These are phyloP conservation scores for Drosophila tropicalis DNA, from an alignment of 1,140 invertebrate genomes.

Conservation along the genomic window DNA sequence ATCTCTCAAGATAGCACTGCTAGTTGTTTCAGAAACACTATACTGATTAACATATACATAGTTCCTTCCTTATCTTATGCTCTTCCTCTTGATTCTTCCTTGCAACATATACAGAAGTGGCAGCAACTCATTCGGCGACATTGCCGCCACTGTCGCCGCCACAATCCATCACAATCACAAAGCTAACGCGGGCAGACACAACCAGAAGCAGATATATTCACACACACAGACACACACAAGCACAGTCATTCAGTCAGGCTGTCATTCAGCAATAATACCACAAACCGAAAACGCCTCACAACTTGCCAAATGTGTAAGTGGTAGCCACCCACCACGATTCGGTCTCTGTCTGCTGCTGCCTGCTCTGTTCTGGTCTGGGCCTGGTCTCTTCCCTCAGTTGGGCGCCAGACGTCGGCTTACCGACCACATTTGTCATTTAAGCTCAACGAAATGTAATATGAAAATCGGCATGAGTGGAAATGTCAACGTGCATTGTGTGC, in stretches of 20 bases:
- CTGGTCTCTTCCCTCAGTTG: constrained; percentile 1
- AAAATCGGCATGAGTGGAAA: constrained; percentile 75
- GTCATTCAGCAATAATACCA: constrained; percentile 71
- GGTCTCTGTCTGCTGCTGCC: neutral
- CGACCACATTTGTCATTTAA: constrained; percentile 78
- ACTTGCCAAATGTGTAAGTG: constrained; percentile 44
- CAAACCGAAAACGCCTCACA: constrained; percentile 69
- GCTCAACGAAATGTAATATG: constrained; percentile 78
- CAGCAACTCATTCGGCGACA: constrained; percentile 34
- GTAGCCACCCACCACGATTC: constrained; percentile 20
- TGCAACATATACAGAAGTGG: constrained; percentile 29
- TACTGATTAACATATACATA: neutral
- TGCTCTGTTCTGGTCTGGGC: neutral
- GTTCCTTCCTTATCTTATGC: neutral
- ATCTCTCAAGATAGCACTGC: no score
- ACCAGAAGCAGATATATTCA: constrained; percentile 30
- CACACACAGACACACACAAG: constrained; percentile 20
- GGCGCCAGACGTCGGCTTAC: constrained; percentile 68
- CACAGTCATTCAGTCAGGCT: constrained; percentile 38
- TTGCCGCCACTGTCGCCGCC: constrained; percentile 36
- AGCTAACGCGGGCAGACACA: constrained; percentile 59
- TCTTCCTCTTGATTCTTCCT: neutral
- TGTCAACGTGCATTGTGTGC: constrained; percentile 69
- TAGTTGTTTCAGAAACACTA: no score
- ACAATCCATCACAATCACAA: constrained; percentile 74